A percentile compares a stretch with the other conserved stretches of the same genome.
Evolutionary conservation across 2,797 vertebrate species (phyloP).

Genomic region (Gymnopithys bicolor): DNA sequence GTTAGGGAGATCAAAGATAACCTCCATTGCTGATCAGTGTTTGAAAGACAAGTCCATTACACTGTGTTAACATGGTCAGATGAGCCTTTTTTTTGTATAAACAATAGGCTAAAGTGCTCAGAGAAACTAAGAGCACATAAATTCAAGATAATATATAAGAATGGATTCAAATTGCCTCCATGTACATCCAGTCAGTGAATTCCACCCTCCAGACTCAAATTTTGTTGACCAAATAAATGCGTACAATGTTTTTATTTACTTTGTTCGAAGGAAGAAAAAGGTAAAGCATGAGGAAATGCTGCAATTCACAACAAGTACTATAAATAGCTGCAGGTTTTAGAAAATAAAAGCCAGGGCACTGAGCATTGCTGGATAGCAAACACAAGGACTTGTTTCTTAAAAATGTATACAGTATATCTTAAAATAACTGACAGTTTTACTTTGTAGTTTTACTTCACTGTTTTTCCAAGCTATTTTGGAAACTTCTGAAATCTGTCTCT

Average conservation of each 20-base stretch:
- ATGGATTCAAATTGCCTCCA: background rate
- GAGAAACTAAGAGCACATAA: background rate
- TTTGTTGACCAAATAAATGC: background rate
- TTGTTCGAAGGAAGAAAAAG: background rate
- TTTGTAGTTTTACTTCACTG: background rate
- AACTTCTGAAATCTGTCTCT: background rate
- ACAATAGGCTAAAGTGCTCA: background rate
- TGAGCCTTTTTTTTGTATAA: background rate
- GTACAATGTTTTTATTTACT: background rate
- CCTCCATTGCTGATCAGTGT: background rate
- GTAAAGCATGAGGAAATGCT: background rate
- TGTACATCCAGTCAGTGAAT: background rate
- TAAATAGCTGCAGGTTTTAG: background rate
- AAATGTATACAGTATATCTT: background rate
- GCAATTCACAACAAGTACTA: background rate
- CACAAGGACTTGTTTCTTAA: background rate
- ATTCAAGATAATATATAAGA: background rate
- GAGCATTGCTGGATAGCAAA: background rate
- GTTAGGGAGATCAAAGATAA: background rate
- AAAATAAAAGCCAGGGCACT: background rate
- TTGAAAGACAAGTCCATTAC: background rate
- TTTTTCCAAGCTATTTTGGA: conserved; percentile 22
- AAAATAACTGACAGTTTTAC: conserved; percentile 22
- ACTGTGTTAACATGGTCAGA: background rate
- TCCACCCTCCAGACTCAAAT: background rate